phyloP scores from a whole-genome alignment of 1,140 invertebrate species.

The Gryon sp. region DNA sequence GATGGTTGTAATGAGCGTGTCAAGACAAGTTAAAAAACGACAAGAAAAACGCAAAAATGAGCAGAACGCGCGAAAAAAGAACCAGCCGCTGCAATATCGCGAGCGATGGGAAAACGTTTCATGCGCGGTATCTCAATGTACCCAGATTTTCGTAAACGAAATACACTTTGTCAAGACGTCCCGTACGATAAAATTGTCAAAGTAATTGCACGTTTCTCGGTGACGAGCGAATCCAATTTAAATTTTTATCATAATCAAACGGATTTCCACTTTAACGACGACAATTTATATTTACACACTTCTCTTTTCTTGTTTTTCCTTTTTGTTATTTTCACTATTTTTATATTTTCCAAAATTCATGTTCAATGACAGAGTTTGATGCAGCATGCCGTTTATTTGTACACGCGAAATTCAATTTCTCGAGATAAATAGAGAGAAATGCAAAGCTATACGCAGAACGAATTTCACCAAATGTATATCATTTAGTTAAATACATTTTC shows the following conservation, averaged over 20 bases:
- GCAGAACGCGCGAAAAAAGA: conserved; percentile 9
- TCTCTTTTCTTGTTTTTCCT: not conserved
- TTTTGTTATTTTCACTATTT: not conserved
- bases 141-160: conserved; percentile 38
- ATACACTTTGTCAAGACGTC: conserved; percentile 35
- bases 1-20: conserved; percentile 32
- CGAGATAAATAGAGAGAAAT: too few species aligned
- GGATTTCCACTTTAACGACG: conserved; percentile 27
- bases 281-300: too few species aligned
- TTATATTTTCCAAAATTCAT: too few species aligned
- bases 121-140: conserved; percentile 15
- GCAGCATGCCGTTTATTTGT: too few species aligned
- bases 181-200: conserved; percentile 49
- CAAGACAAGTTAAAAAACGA: conserved; percentile 16
- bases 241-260: conserved; percentile 57
- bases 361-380: too few species aligned
- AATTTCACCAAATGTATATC: too few species aligned
- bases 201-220: conserved; percentile 45
- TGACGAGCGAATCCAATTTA: conserved; percentile 41
- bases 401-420: too few species aligned
- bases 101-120: conserved; percentile 37
- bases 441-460: too few species aligned
- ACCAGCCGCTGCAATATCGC: conserved; percentile 23
- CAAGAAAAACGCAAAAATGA: conserved; percentile 10
- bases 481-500: too few species aligned